phyloP scores from a whole-genome alignment of 92 coral and sea anemone genomes.

The Zoanthus sociatus region DNA sequence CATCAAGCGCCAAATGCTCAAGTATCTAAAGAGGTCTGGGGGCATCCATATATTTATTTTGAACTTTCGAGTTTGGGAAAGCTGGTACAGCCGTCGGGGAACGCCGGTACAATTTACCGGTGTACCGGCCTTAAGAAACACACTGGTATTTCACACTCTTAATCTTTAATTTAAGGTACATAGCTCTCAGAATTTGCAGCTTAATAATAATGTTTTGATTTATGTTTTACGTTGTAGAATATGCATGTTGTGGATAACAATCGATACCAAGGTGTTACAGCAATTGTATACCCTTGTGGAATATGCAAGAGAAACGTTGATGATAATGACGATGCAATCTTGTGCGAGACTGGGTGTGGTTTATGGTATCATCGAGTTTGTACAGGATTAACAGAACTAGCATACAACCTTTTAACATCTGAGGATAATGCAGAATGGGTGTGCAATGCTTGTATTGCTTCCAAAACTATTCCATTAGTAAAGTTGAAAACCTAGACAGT shows the following conservation, averaged over 20 bases:
- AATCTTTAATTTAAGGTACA: too few species aligned
- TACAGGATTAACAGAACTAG: conserved; percentile 92
- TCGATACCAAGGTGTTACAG: conserved; percentile 10
- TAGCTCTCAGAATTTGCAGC: not conserved
- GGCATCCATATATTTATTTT: too few species aligned
- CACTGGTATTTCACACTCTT: too few species aligned
- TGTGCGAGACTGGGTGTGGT: conserved; percentile 97
- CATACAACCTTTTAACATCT: conserved; percentile 88
- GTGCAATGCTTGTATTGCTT: conserved; percentile 89
- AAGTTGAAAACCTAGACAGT: conserved; percentile 77
- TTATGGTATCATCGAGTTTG: conserved; percentile 98
- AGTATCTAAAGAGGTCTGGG: too few species aligned
- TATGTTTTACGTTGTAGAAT: conserved; percentile 3
- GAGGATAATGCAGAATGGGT: conserved; percentile 98
- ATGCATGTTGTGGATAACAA: conserved; percentile 20
- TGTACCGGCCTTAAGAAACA: too few species aligned
- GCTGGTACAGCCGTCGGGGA: too few species aligned
- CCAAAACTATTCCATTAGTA: conserved; percentile 91
- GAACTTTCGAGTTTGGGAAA: too few species aligned
- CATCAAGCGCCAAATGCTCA: too few species aligned
- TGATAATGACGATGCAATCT: conserved; percentile 97
- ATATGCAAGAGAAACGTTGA: conserved; percentile 93
- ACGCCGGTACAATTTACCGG: too few species aligned
- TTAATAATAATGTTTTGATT: not conserved
- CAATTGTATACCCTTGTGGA: conserved; percentile 90